Base-by-base conservation (phyloP, 2,888 invertebrate species). In the Catocala fraxini region DNA sequence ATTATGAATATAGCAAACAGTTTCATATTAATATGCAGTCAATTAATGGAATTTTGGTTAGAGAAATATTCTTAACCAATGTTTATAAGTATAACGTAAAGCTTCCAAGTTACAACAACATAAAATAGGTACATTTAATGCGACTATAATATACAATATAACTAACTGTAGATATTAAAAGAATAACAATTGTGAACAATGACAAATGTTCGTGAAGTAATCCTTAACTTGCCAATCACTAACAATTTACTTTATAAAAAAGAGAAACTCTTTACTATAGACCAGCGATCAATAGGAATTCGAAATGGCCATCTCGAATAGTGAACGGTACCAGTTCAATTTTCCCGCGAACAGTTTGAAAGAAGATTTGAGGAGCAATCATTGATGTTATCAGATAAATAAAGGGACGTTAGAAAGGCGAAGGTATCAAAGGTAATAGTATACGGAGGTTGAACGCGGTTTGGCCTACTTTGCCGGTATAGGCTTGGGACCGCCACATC, bases 381-480 rank as follows among this genome's bases (percentile, higher is more conserved):
- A 70, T 48, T 68, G 77, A 78, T 78, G 53, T 70, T 78, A 78
- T 78, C 77, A 74, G 67, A 56, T 73, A 74, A 76, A 76, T 74
- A 70, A 64, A 75, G 60, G 70, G 64, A 63, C 59, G 76, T 75
- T 89, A 88, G 89, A 90, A 90, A 90, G 89, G 88, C 82, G 81
- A 84, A 83, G 84, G 88, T 85, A 85, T 84, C 83, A 86, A 80
- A 83, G 85, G 88, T 84, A 86, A 90, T 87, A 86, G 85, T 88
- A 87, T 81, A 81, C 70, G 74, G 70, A 77, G 68, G 82, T 78
- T 77, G 69, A 60, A 75, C 83, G 81, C 75, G 84, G 83, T 84
- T 83, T 88, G 91, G 66, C 89, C 91, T 75, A 90, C 84, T 87
- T 90, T 71, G 62, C 65, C 73, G 70, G 73, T 70, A 69, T 65